A percentile compares a stretch with the other conserved stretches of the same genome.
These are phyloP conservation scores for Tipula unca DNA, from an alignment of 2,888 invertebrate genomes.

Conservation along the genomic window DNA sequence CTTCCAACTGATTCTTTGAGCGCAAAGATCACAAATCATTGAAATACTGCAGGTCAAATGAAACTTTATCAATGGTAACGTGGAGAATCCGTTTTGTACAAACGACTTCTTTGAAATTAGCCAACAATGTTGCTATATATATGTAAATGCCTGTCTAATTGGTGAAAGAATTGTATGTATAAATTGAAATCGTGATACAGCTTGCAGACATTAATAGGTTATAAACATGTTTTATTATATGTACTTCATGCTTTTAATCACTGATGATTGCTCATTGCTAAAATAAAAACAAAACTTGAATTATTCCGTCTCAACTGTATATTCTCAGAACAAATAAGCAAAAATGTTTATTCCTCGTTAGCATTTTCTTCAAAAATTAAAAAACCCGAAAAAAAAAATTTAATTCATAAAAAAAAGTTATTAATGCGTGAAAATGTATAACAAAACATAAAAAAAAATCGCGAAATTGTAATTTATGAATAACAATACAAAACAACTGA, in stretches of 20 bases:
- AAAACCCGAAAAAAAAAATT: neutral
- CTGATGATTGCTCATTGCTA: neutral
- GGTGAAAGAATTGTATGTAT: too few relatives aligned
- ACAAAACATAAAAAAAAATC: neutral
- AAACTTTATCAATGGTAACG: too few relatives aligned
- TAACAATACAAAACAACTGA: neutral
- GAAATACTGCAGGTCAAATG: too few relatives aligned
- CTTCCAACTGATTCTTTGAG: too few relatives aligned
- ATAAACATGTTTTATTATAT: too few relatives aligned
- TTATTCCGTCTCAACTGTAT: neutral
- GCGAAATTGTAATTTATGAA: slow-evolving; percentile 14
- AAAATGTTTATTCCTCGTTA: neutral
- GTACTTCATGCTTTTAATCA: neutral
- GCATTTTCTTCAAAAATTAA: neutral
- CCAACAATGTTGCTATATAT: too few relatives aligned
- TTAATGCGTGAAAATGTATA: slow-evolving; percentile 8
- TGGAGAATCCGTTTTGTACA: too few relatives aligned
- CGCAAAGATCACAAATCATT: too few relatives aligned
- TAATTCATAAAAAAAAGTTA: slow-evolving; percentile 8
- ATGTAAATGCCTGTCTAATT: too few relatives aligned
- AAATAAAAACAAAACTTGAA: neutral
- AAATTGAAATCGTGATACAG: too few relatives aligned
- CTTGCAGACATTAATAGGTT: too few relatives aligned
- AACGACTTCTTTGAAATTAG: too few relatives aligned
- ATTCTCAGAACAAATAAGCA: neutral